Evolutionary conservation across 2,888 invertebrate genomes (phyloP), one percentile per base, ranked within the genome.

Genomic region (Antitype chi): DNA sequence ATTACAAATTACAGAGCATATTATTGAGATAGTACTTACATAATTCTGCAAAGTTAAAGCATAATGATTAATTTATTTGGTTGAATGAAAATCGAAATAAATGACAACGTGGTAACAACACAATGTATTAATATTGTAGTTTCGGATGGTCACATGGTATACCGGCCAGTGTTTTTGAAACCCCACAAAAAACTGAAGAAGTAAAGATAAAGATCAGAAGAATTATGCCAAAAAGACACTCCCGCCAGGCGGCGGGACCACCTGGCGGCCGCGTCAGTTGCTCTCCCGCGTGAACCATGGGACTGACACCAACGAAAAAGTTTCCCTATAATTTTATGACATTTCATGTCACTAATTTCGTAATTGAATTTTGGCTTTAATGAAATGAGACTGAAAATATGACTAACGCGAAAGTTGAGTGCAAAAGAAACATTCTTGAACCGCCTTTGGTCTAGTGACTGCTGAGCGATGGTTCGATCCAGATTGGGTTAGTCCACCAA

Each of bases 21-120:
- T 69, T 43, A 62, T 62, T 55, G 57, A 47, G 4, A 43, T 60
- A 72, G 66, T 84, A 82, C 82, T 82, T 80, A 82, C 82, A 17
- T 53, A 76, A 25, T 59, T 68, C 82, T 82, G 82, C 38, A 80
- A 82, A 72, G 20, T 59, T 25, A 80, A 76, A 80, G 32, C 62
- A 25, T 15, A 84, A 60, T 23, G 0, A 75, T 68, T 70, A 76
- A 72, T 80, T 62, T 20, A n/a, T 69, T 57, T 28, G 13, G 68
- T 13, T 52, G 7, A 43, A 63, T 75, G 38, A 32, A 20, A 28
- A 53, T 67, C 28, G 23, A 47, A 20, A 1, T 38, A 25, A 3
- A 63, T 75, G 25, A 49, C 13, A n/a, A 71, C 49, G 49, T 13
- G 28, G 55, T 55, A 20, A 52, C n/a, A 7, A 64, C 13, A 78